Evolutionary conservation across 64 coral and sea anemone species (phyloP), one percentile per base, ranked within the genome.

Genomic region (Dendrophyllia cribrosa): DNA sequence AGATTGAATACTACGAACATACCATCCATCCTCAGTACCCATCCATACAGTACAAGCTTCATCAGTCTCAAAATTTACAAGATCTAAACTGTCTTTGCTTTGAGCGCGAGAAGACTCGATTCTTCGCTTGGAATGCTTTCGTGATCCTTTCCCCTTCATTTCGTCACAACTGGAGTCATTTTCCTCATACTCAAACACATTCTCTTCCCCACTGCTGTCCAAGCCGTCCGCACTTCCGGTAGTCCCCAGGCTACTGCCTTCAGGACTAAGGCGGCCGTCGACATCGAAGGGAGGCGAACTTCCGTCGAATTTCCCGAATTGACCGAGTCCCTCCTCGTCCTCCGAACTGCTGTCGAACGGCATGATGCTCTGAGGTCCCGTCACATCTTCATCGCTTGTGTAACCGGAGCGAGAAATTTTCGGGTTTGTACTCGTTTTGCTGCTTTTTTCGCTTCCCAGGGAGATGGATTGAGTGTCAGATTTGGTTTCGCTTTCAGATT

Each of bases 21-120:
- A 99, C 97, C 91, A 93, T 96, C 97, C 97, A 74, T 99, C 97
- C 76, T 99, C 97, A n/a, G 97, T 96, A 7, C 97, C 97, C 16
- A 99, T 77, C 97, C 97, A 99, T 0, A 99, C 91, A 20, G 97
- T 92, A 16, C 94, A 96, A 19, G 88, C 67, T 65, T 96, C 91
- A 59, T 96, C 93, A 45, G 88, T 66, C 2, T 99, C 97, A 70
- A 87, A 92, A 44, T 91, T 91, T 46, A 88, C 83, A 6, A 89
- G 52, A 61, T 98, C 96, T 19, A 93, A 77, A 77, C 93, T 92
- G 5, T 91, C 89, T 76, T 95, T 95, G 70, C 82, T 65, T 72
- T 87, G 14, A 51, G 77, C n/a, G 24, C 82, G 91, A 20, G 82
- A 81, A 0, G 87, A 78, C 43, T 74, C 86, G 0, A 89, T 77